phyloP scores from a whole-genome alignment of 2,888 invertebrate genomes.

The Cremastinae sp. region DNA sequence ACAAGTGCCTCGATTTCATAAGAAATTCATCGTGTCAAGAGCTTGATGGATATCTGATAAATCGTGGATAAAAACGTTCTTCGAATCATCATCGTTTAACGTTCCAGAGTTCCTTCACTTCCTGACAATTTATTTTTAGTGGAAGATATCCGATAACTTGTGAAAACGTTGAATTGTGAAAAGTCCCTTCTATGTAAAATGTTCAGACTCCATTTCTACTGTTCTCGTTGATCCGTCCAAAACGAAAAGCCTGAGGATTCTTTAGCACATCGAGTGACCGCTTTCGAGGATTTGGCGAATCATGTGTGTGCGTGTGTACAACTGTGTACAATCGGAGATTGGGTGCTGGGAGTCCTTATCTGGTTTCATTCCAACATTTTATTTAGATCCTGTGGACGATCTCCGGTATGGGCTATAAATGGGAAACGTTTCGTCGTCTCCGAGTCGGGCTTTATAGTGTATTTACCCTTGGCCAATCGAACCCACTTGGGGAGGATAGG shows the following conservation, averaged over 20 bases:
- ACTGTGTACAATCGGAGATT: conserved; percentile 21
- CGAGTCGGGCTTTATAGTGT: conserved; percentile 18
- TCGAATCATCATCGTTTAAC: too few species aligned
- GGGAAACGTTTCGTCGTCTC: conserved; percentile 70
- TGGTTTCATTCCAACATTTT: conserved; percentile 73
- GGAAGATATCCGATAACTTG: not conserved
- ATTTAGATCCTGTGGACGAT: conserved; percentile 76
- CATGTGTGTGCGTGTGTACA: not conserved
- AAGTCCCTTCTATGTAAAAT: conserved; percentile 17
- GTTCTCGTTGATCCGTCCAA: not conserved
- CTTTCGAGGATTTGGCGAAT: conserved; percentile 41
- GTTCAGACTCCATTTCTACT: conserved; percentile 3
- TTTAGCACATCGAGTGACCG: conserved; percentile 11
- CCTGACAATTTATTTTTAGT: too few species aligned
- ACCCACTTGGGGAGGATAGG: conserved; percentile 24
- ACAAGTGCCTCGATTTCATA: conserved; percentile 12
- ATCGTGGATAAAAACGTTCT: too few species aligned
- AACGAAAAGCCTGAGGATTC: not conserved
- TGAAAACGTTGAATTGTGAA: not conserved
- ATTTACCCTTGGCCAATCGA: conserved; percentile 68
- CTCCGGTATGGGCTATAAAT: conserved; percentile 73
- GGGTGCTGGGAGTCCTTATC: conserved; percentile 66
- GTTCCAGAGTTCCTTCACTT: too few species aligned
- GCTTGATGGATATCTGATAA: not conserved
- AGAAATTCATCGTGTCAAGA: not conserved